Conservation (phyloP, 2,797 vertebrate species). For the Pseudochirops corinnae region DNA sequence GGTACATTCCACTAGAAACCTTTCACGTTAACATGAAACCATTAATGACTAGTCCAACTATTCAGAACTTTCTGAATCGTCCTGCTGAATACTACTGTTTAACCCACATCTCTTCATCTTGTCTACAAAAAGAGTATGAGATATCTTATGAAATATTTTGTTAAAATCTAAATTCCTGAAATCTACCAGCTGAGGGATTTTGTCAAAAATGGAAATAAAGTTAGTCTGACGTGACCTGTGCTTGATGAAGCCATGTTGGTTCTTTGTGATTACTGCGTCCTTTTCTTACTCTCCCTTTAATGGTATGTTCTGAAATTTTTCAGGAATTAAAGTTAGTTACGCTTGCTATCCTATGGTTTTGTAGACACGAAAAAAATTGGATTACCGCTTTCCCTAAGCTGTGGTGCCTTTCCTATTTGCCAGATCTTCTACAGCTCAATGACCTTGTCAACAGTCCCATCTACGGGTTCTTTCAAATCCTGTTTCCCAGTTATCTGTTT, state of each 20-base stretch:
- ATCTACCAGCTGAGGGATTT: neutral
- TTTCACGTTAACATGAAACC: neutral
- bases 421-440: neutral
- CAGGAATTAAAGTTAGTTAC: neutral
- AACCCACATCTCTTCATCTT: neutral
- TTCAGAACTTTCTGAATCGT: neutral
- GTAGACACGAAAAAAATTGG: neutral
- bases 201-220: neutral
- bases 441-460: neutral
- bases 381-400: neutral
- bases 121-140: neutral
- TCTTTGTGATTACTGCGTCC: no score
- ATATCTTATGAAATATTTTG: neutral
- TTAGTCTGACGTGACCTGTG: neutral
- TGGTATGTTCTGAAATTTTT: neutral
- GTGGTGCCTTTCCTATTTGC: neutral
- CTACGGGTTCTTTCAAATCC: no score
- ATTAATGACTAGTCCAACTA: neutral
- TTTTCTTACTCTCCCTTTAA: neutral
- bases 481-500: no score
- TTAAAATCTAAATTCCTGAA: neutral
- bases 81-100: neutral
- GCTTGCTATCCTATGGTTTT: neutral
- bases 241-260: neutral
- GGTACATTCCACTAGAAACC: neutral